Percentiles rank a stretch among this genome's conserved stretches.
These are phyloP conservation scores for Caiman crocodilus DNA, from an alignment of 2,797 vertebrate genomes.

Conservation along the genomic window DNA sequence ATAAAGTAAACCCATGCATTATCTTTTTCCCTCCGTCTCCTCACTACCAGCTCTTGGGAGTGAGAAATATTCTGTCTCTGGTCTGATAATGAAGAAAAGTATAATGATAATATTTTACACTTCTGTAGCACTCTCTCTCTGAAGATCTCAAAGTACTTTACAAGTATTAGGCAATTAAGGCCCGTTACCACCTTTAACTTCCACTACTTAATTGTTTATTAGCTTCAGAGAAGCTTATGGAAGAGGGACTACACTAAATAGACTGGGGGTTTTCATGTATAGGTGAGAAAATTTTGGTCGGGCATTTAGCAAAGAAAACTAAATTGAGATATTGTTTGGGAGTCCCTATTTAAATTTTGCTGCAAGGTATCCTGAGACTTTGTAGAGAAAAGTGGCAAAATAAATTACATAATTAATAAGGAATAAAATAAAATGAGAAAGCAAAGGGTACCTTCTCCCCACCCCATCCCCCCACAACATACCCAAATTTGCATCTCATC, in stretches of 20 bases:
- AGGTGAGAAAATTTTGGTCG: background rate
- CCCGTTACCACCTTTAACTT: background rate
- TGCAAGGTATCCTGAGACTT: too few relatives aligned
- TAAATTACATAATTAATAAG: too few relatives aligned
- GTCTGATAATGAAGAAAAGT: background rate
- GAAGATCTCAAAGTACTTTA: background rate
- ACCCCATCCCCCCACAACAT: background rate
- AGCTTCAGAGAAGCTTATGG: background rate
- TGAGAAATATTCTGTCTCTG: background rate
- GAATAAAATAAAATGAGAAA: background rate
- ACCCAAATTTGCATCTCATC: background rate
- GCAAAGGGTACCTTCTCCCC: background rate
- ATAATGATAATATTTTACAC: background rate
- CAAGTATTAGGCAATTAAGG: background rate
- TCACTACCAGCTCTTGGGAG: rapidly evolving
- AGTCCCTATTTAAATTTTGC: too few relatives aligned
- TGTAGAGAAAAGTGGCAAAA: too few relatives aligned
- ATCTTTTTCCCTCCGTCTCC: rapidly evolving
- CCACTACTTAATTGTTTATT: rapidly evolving
- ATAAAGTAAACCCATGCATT: rapidly evolving
- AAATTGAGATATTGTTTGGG: too few relatives aligned
- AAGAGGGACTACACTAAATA: background rate
- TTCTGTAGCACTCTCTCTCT: rapidly evolving
- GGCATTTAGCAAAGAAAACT: too few relatives aligned
- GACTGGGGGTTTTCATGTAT: background rate